Evolutionary conservation across 1,140 invertebrate genomes (phyloP).

Genomic region (Halictus rubicundus): DNA sequence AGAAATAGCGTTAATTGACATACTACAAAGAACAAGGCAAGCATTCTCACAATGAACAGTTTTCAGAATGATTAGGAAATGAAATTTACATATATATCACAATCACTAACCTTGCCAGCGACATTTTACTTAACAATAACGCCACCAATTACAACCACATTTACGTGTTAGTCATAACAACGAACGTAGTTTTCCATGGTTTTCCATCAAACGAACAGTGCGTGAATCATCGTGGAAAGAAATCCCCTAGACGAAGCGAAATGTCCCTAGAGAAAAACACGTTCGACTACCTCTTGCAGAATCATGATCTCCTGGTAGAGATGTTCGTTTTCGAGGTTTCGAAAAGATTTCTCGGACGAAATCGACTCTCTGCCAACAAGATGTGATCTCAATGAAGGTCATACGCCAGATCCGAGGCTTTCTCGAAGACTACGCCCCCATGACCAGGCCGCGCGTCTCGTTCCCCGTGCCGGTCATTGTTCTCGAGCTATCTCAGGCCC

Average conservation of each 20-base stretch:
- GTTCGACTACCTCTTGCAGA: background rate
- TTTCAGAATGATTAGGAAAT: background rate
- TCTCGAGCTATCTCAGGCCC: too few relatives aligned
- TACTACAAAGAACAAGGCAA: too few relatives aligned
- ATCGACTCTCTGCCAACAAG: background rate
- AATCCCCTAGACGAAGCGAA: background rate
- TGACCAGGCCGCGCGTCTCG: too few relatives aligned
- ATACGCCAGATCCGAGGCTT: too few relatives aligned
- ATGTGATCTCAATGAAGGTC: background rate
- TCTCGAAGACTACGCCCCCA: too few relatives aligned
- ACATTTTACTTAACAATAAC: conserved; percentile 19
- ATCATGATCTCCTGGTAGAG: background rate
- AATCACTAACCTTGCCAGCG: conserved; percentile 31
- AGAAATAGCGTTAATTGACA: background rate
- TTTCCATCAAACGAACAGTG: background rate
- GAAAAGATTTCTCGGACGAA: background rate
- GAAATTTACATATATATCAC: background rate
- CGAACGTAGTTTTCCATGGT: background rate
- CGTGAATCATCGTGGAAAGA: background rate
- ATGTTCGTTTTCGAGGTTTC: conserved; percentile 5
- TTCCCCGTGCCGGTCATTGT: too few relatives aligned
- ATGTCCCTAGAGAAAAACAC: background rate
- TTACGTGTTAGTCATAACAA: conserved; percentile 2
- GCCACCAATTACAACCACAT: background rate
- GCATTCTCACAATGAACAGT: background rate